These are phyloP conservation scores for Cephonodes hylas DNA, from an alignment of 2,888 invertebrate genomes.

Conservation along the genomic window DNA sequence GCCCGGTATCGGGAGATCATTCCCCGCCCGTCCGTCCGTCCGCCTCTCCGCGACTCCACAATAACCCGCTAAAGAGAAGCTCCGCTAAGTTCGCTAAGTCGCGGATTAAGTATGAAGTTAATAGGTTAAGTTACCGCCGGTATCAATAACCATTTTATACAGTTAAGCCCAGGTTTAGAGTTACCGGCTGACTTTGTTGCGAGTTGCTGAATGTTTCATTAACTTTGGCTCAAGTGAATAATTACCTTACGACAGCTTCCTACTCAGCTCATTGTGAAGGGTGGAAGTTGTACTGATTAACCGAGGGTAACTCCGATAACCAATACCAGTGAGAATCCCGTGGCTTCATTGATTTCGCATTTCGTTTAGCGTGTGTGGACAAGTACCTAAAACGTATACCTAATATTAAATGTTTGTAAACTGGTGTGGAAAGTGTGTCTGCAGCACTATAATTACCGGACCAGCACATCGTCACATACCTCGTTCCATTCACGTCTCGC, in stretches of 20 bases:
- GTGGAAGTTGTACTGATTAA: background rate
- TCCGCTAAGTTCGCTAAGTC: background rate
- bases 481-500: too few relatives aligned
- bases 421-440: too few relatives aligned
- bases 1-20: background rate
- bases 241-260: background rate
- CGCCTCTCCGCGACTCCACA: background rate
- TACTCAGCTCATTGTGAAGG: background rate
- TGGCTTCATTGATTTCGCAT: too few relatives aligned
- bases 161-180: conserved; percentile 8
- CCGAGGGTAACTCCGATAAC: background rate
- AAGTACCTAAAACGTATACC: too few relatives aligned
- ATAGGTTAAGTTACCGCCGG: conserved; percentile 2
- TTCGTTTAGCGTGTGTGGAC: too few relatives aligned
- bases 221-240: background rate
- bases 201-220: background rate
- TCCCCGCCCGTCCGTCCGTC: background rate
- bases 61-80: conserved; percentile 10
- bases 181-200: background rate
- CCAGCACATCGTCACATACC: too few relatives aligned
- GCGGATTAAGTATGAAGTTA: conserved; percentile 11
- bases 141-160: conserved; percentile 6
- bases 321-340: too few relatives aligned
- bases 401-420: too few relatives aligned
- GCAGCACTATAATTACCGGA: too few relatives aligned